Conservation (phyloP, 2,888 invertebrate species). For the Ophioninae sp. region DNA sequence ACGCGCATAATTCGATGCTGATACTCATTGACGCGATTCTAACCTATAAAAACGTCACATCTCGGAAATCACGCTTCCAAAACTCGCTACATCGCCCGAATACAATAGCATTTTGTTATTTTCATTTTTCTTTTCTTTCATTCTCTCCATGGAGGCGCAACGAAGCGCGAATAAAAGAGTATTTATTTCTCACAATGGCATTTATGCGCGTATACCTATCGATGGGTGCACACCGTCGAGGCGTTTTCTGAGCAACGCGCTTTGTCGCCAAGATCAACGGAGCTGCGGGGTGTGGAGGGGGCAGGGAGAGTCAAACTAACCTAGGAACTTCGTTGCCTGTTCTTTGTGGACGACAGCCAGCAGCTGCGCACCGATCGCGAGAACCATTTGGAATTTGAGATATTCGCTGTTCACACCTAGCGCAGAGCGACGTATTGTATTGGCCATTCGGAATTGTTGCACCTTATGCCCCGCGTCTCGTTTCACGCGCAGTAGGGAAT, state of each 20-base stretch:
- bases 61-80: neutral
- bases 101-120: slow-evolving; percentile 21
- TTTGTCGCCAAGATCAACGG: slow-evolving; percentile 44
- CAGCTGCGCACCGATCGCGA: slow-evolving; percentile 70
- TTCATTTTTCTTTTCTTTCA: slow-evolving; percentile 20
- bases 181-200: slow-evolving; percentile 57
- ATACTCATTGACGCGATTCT: slow-evolving; percentile 4
- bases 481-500: slow-evolving; percentile 39
- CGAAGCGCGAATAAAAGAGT: slow-evolving; percentile 41
- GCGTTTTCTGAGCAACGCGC: slow-evolving; percentile 48
- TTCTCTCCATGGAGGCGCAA: slow-evolving; percentile 8
- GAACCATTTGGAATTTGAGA: slow-evolving; percentile 67
- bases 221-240: slow-evolving; percentile 49
- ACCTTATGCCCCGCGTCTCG: slow-evolving; percentile 63
- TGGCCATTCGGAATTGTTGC: slow-evolving; percentile 64
- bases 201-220: slow-evolving; percentile 8
- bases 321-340: slow-evolving; percentile 37
- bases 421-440: slow-evolving; percentile 37
- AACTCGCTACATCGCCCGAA: slow-evolving; percentile 1
- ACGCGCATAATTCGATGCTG: neutral
- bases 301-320: slow-evolving; percentile 25
- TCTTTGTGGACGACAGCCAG: slow-evolving; percentile 66
- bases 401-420: slow-evolving; percentile 66
- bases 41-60: slow-evolving; percentile 27
- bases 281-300: neutral